phyloP scores from a whole-genome alignment of 2,113 vertebrate species.

The Hiodon alosoides region DNA sequence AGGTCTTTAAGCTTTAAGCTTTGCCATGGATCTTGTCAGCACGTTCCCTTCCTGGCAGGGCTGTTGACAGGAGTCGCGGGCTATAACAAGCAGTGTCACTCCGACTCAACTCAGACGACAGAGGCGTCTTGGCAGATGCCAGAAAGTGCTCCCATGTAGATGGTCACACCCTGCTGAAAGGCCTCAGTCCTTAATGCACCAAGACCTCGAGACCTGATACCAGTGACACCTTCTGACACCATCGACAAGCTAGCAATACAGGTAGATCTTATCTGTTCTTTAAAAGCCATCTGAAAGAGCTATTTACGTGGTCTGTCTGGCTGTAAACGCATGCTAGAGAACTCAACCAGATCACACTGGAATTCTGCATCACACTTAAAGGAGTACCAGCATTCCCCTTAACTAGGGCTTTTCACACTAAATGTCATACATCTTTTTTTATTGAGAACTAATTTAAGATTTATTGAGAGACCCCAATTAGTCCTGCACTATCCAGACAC shows the following conservation, averaged over 20 bases:
- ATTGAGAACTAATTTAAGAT: neutral
- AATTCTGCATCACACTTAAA: neutral
- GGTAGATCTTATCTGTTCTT: neutral
- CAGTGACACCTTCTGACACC: neutral
- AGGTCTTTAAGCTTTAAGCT: slow-evolving; percentile 49
- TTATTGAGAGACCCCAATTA: neutral
- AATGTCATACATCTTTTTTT: neutral
- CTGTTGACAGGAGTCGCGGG: slow-evolving; percentile 36
- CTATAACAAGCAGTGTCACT: slow-evolving; percentile 26
- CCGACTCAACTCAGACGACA: slow-evolving; percentile 36
- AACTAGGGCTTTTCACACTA: neutral
- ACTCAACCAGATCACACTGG: too few species aligned
- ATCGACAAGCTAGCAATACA: neutral
- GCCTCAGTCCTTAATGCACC: neutral
- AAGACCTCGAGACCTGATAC: neutral
- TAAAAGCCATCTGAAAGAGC: neutral
- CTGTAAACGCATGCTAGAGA: neutral
- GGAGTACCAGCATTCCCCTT: neutral
- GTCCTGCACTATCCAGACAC: slow-evolving; percentile 5
- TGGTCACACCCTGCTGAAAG: neutral
- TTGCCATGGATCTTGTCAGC: slow-evolving; percentile 53
- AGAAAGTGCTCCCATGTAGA: neutral
- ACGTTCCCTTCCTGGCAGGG: slow-evolving; percentile 36
- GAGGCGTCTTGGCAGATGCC: slow-evolving; percentile 9
- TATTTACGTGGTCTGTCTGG: neutral